phyloP scores from a whole-genome alignment of 2,797 vertebrate genomes.

The Amphiprion clarkii region DNA sequence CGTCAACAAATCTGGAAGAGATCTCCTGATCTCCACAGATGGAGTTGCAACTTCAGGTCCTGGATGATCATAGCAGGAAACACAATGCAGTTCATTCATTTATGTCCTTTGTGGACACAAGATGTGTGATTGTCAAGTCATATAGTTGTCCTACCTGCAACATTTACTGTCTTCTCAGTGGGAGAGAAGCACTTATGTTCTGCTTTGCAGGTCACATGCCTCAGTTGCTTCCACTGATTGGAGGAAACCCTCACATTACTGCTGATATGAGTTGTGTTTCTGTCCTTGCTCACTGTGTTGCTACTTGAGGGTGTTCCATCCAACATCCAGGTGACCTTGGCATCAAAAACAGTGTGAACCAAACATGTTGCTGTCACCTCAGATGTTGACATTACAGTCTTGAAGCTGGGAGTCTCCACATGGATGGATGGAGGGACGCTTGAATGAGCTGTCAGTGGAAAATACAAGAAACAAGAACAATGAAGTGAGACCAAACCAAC shows the following conservation, averaged over 20 bases:
- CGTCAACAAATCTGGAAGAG: conserved; percentile 41
- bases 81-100: neutral
- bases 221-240: conserved; percentile 35
- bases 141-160: conserved; percentile 50
- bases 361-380: conserved; percentile 54
- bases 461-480: neutral
- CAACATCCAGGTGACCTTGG: conserved; percentile 58
- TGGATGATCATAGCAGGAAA: conserved; percentile 33
- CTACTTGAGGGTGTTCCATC: accelerated
- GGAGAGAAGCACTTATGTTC: conserved; percentile 68
- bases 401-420: conserved; percentile 66
- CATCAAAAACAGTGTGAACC: conserved; percentile 42
- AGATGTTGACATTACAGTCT: conserved; percentile 19
- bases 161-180: neutral
- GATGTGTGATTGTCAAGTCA: neutral
- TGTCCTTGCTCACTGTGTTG: accelerated
- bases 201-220: conserved; percentile 65
- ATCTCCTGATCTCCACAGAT: conserved; percentile 71
- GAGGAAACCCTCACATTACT: conserved; percentile 36
- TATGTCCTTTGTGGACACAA: neutral
- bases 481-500: neutral
- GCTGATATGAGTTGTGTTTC: conserved; percentile 10
- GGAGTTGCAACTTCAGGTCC: conserved; percentile 39
- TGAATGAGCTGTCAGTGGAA: conserved; percentile 35
- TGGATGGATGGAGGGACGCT: conserved; percentile 43